Percentiles rank a stretch among this genome's conserved stretches.
These are phyloP conservation scores for Sander vitreus DNA, from an alignment of 2,113 vertebrate genomes.

Conservation along the genomic window DNA sequence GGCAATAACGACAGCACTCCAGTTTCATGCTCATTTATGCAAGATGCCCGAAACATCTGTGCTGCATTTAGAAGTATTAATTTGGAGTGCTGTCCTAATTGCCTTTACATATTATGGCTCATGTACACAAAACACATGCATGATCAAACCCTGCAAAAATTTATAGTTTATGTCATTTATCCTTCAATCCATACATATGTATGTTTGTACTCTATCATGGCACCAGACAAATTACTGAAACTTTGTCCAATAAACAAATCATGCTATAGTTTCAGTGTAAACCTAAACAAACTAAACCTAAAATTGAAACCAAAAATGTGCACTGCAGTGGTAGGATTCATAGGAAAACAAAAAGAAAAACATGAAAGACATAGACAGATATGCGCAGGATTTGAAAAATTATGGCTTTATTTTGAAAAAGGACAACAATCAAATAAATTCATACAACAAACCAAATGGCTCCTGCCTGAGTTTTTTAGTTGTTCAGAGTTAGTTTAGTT, in stretches of 20 bases:
- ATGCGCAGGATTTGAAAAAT: not conserved
- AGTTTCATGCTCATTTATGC: too few relatives aligned
- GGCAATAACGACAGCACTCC: too few relatives aligned
- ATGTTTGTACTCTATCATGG: not conserved
- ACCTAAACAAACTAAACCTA: not conserved
- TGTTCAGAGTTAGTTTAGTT: not conserved
- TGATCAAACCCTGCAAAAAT: not conserved
- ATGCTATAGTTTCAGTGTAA: not conserved
- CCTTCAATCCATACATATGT: not conserved
- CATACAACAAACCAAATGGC: not conserved
- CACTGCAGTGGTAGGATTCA: not conserved
- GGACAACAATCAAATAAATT: not conserved
- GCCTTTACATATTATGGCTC: too few relatives aligned
- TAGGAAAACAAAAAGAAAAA: not conserved
- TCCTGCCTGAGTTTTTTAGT: not conserved
- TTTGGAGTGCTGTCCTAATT: too few relatives aligned
- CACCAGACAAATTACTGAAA: not conserved
- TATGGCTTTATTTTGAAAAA: conserved; percentile 13
- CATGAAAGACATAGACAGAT: not conserved
- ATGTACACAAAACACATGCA: not conserved
- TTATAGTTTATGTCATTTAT: not conserved
- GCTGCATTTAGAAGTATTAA: too few relatives aligned
- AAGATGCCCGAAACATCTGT: too few relatives aligned
- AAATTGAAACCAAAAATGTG: not conserved
- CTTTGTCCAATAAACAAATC: not conserved